Percentiles rank a stretch among this genome's conserved stretches.
Evolutionary conservation across 2,797 vertebrate genomes (phyloP).

Genomic region (Gambusia yucatana): DNA sequence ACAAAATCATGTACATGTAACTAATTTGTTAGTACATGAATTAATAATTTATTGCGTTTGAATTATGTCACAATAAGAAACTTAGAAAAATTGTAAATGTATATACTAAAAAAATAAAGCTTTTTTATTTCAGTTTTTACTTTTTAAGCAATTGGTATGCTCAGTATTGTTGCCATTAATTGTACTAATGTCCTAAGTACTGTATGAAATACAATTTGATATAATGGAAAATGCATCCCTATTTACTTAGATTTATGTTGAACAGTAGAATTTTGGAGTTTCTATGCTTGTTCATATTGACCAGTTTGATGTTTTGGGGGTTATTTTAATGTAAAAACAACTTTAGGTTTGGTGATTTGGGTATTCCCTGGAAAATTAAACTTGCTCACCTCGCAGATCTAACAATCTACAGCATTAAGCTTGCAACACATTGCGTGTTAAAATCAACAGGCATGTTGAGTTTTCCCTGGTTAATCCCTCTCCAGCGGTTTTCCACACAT

Average conservation of each 20-base stretch:
- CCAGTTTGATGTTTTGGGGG: neutral
- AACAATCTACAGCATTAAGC: constrained; percentile 22
- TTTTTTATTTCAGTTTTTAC: neutral
- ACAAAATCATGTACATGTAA: neutral
- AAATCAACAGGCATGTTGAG: constrained; percentile 28
- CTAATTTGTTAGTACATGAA: neutral
- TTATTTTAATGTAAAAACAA: neutral
- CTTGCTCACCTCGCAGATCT: neutral
- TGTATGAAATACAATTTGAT: neutral
- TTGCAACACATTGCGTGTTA: constrained; percentile 29
- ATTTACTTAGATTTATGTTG: neutral
- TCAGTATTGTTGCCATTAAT: neutral
- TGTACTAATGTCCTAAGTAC: neutral
- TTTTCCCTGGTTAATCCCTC: constrained; percentile 2
- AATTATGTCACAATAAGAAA: neutral
- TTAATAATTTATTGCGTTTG: neutral
- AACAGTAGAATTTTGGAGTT: neutral
- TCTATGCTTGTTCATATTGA: neutral
- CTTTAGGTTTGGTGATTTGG: neutral
- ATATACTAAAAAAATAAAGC: neutral
- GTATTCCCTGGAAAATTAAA: neutral
- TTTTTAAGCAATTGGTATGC: neutral
- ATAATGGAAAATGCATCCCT: neutral
- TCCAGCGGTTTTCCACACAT: constrained; percentile 6
- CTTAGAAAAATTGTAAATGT: neutral